Base-by-base conservation (phyloP, 2,113 vertebrate genomes). In the Pseudorectes ferrugineus region DNA sequence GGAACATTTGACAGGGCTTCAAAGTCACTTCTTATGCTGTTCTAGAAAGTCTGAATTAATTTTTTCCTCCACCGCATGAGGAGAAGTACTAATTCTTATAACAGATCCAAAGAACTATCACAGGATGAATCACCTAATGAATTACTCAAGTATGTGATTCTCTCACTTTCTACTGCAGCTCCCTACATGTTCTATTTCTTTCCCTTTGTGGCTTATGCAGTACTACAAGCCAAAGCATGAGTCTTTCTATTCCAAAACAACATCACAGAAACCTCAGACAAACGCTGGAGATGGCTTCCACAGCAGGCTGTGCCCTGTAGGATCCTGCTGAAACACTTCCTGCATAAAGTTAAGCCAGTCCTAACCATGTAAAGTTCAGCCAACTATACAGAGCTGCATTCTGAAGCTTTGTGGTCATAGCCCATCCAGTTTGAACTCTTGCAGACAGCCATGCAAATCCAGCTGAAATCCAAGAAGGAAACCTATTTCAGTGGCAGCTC, bases 111-210 rank as follows among this genome's bases (percentile, higher is more conserved):
- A 79, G 90, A 90, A 19, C 62, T n/a, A 75, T 75, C 78, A 78
- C 36, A 82, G 66, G 52, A 71, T 95, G 88, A 92, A 84, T 95
- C 92, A 91, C 54, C 82, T 88, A 82, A 94, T 78, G 74, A 94
- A 94, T 92, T 96, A 93, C 90, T 92, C 31, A 82, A 96, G 57
- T 48, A 52, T 78, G 67, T 77, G 70, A 81, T 85, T 92, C 81
- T 87, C 75, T 82, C 3, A 1, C 63, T 88, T 76, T 57, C 85
- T 57, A 9, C 52, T 3, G 12, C 70, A 89, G 43, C 55, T 92
- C 68, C 59, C 43, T 48, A n/a, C 45, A 7, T 33, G 73, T 65
- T 96, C 66, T 52, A 24, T 28, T 63, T 70, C 31, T 48, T 79
- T 68, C 70, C 36, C 36, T 40, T 18, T 59, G 48, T 51, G 54